Evolutionary conservation across 2,797 vertebrate genomes (phyloP).

Genomic region (Oryzias sinensis): DNA sequence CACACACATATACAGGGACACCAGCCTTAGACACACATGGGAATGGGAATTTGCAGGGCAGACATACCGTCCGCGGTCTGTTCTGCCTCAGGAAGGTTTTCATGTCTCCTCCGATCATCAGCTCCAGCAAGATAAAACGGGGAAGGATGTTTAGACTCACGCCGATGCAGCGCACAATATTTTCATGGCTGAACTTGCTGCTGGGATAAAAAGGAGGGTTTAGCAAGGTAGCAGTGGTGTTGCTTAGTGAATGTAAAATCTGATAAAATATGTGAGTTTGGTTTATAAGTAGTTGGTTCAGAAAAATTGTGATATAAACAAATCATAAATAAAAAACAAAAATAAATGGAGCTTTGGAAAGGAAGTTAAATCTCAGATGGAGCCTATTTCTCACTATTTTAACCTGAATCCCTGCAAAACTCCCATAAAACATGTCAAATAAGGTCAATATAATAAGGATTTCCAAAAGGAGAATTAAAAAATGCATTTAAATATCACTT

Average conservation of each 20-base stretch:
- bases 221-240: slow-evolving; percentile 1
- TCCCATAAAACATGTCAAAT: no score
- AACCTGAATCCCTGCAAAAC: no score
- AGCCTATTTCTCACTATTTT: no score
- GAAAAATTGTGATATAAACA: neutral
- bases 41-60: neutral
- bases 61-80: slow-evolving; percentile 82
- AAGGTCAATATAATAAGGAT: no score
- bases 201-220: slow-evolving; percentile 20
- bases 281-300: neutral
- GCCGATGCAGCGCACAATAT: slow-evolving; percentile 87
- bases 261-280: neutral
- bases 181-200: slow-evolving; percentile 92
- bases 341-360: no score
- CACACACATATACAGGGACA: neutral
- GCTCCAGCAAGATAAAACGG: slow-evolving; percentile 90
- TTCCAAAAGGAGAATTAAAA: no score
- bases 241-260: neutral
- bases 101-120: slow-evolving; percentile 94
- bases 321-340: no score
- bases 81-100: slow-evolving; percentile 92
- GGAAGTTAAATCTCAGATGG: no score
- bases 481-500: no score
- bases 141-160: slow-evolving; percentile 88
- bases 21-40: neutral